phyloP scores from a whole-genome alignment of 1,140 invertebrate genomes.

The Microvelia longipes region DNA sequence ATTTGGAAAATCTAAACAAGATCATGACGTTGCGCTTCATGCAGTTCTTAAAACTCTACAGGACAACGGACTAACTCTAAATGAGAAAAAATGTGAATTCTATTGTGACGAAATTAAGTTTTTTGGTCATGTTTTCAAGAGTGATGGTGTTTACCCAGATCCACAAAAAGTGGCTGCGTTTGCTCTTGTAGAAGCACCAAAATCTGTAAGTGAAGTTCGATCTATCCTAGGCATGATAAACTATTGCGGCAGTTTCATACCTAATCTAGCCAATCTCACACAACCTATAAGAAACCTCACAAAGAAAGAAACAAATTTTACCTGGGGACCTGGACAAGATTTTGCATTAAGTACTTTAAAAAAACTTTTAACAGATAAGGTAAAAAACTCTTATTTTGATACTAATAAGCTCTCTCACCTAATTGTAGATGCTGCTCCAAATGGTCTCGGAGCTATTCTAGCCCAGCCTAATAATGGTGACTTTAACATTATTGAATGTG shows the following conservation, averaged over 20 bases:
- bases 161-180: not conserved
- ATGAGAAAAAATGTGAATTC: not conserved
- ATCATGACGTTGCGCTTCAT: not conserved
- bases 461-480: not conserved
- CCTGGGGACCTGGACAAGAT: not conserved
- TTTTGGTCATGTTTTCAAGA: not conserved
- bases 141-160: not conserved
- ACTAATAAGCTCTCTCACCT: not conserved
- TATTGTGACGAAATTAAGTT: not conserved
- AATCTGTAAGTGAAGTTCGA: not conserved
- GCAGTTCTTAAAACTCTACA: not conserved
- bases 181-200: not conserved
- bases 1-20: not conserved
- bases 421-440: not conserved
- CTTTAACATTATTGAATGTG: not conserved
- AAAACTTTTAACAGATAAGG: not conserved
- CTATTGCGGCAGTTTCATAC: not conserved
- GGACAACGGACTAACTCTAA: not conserved
- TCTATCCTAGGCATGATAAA: not conserved
- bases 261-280: not conserved
- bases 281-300: not conserved
- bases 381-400: not conserved
- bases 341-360: not conserved
- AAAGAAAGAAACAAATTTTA: not conserved
- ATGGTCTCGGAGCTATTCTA: not conserved